These are phyloP conservation scores for Tanytarsus gracilentus DNA, from an alignment of 2,888 invertebrate genomes.

Conservation along the genomic window DNA sequence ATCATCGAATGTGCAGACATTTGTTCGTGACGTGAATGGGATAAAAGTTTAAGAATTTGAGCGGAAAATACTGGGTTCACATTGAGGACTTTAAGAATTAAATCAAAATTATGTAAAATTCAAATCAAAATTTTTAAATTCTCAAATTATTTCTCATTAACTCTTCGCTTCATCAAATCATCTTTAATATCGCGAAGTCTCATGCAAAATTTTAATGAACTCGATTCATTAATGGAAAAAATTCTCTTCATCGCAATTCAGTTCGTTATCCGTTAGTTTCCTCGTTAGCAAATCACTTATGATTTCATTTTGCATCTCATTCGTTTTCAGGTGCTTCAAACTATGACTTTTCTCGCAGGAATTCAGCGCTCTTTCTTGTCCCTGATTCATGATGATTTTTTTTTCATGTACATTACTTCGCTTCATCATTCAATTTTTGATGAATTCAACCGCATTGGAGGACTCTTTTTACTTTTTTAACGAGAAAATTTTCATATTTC, in stretches of 20 bases:
- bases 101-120: no score
- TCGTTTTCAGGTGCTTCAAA: slow-evolving; percentile 2
- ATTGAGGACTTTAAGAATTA: no score
- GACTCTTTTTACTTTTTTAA: slow-evolving; percentile 4
- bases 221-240: slow-evolving; percentile 19
- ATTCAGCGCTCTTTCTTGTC: neutral
- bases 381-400: neutral
- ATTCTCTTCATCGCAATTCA: neutral
- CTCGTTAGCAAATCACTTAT: slow-evolving; percentile 27
- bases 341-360: neutral
- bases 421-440: slow-evolving; percentile 26
- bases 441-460: slow-evolving; percentile 24
- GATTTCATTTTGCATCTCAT: neutral
- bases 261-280: slow-evolving; percentile 18
- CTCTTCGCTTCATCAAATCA: neutral
- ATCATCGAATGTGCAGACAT: neutral
- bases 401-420: no score
- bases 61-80: neutral
- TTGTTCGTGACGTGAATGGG: slow-evolving; percentile 26
- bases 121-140: no score
- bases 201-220: slow-evolving; percentile 23
- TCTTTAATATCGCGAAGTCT: slow-evolving; percentile 11
- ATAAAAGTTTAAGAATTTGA: slow-evolving; percentile 5
- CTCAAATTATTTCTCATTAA: no score
- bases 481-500: neutral